These are phyloP conservation scores for Cephus rjabovi DNA, from an alignment of 2,888 invertebrate genomes.

Conservation along the genomic window DNA sequence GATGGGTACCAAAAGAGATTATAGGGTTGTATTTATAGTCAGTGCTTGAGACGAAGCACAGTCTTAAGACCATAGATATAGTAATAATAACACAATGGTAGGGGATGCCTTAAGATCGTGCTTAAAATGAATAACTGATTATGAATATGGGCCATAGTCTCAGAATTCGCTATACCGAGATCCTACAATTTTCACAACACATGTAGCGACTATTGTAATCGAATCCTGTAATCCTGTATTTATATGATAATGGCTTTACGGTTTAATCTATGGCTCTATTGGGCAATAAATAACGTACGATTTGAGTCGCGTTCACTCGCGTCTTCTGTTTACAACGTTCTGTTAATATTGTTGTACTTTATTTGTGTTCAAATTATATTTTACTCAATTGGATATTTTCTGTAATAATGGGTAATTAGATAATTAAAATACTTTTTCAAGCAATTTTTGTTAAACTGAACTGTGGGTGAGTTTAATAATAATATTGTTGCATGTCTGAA, in stretches of 20 bases:
- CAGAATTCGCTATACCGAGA: neutral
- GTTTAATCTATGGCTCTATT: neutral
- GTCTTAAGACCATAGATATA: too few species aligned
- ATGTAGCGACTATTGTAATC: neutral
- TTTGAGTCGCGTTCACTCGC: neutral
- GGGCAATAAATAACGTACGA: constrained; percentile 8
- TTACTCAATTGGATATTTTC: neutral
- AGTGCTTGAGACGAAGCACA: too few species aligned
- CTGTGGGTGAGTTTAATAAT: neutral
- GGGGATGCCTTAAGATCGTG: too few species aligned
- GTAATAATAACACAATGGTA: too few species aligned
- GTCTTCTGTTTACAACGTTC: neutral
- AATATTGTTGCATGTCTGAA: neutral
- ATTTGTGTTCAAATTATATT: neutral
- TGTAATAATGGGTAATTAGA: neutral
- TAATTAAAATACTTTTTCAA: neutral
- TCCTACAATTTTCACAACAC: neutral
- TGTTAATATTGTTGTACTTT: neutral
- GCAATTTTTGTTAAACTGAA: neutral
- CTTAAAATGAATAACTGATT: too few species aligned
- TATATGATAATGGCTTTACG: neutral
- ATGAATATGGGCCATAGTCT: neutral
- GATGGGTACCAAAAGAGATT: neutral
- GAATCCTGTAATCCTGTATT: neutral
- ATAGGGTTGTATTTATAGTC: too few species aligned